Evolutionary conservation across 2,888 invertebrate genomes (phyloP).

Genomic region (Tetrapedia diversipes): DNA sequence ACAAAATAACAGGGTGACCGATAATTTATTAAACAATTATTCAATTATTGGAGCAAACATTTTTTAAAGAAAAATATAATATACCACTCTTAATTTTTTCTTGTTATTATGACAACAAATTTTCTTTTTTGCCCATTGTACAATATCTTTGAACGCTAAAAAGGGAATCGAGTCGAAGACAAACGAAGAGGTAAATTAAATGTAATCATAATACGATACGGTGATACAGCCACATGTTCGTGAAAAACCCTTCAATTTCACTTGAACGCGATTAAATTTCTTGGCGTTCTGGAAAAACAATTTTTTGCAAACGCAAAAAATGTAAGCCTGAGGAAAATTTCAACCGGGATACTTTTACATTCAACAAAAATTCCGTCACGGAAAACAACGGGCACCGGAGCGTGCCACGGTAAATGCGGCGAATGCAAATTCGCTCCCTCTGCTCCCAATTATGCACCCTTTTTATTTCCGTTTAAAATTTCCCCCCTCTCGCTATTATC

Average conservation of each 20-base stretch:
- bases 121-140: no score
- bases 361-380: conserved; percentile 19
- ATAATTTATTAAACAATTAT: no score
- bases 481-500: not conserved
- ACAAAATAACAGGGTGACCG: no score
- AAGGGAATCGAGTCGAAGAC: no score
- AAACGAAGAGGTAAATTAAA: not conserved
- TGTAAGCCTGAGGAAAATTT: conserved; percentile 9
- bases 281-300: no score
- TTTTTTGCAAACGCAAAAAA: no score
- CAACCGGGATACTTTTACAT: not conserved
- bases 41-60: no score
- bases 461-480: conserved; percentile 19
- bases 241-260: conserved; percentile 1
- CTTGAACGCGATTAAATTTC: conserved; percentile 19
- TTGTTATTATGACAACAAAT: no score
- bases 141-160: no score
- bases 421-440: conserved; percentile 29
- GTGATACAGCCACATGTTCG: not conserved
- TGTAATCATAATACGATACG: conserved; percentile 2
- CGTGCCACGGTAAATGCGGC: conserved; percentile 1
- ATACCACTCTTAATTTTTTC: no score
- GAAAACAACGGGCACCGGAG: not conserved
- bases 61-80: no score
- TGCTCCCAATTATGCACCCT: not conserved